Conservation (phyloP, 2,888 invertebrate species). For the Euclidia mi region DNA sequence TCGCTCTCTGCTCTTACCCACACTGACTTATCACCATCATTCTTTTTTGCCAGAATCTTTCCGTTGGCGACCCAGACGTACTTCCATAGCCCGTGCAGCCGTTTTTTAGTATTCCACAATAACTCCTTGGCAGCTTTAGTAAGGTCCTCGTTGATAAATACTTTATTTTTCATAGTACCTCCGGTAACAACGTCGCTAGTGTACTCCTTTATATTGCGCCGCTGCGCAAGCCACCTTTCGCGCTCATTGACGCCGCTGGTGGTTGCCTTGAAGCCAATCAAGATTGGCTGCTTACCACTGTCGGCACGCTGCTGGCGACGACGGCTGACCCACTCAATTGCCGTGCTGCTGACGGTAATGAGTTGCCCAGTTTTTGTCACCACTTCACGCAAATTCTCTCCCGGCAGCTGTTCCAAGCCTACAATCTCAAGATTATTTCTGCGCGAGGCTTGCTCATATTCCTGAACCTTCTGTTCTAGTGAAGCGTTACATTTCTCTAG, state of each 20-base stretch:
- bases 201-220: constrained; percentile 3
- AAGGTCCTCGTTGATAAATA: constrained; percentile 20
- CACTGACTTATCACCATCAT: constrained; percentile 9
- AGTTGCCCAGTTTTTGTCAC: constrained; percentile 4
- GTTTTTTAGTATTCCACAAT: constrained; percentile 15
- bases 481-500: constrained; percentile 10
- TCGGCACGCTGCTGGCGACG: background rate
- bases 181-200: constrained; percentile 2
- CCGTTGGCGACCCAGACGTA: constrained; percentile 11
- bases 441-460: constrained; percentile 1
- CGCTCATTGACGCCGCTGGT: constrained; percentile 6
- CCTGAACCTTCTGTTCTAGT: constrained; percentile 6
- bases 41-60: constrained; percentile 11
- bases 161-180: constrained; percentile 6
- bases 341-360: background rate
- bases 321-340: constrained; percentile 12
- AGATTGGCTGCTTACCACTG: constrained; percentile 6
- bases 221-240: constrained; percentile 10
- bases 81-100: background rate
- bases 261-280: constrained; percentile 14
- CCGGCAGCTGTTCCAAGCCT: constrained; percentile 8
- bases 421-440: constrained; percentile 10
- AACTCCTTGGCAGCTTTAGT: constrained; percentile 7
- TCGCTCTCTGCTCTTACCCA: constrained; percentile 15
- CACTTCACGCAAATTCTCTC: constrained; percentile 8